These are phyloP conservation scores for Homarus gammarus DNA, from an alignment of 2,888 invertebrate species.

Conservation along the genomic window DNA sequence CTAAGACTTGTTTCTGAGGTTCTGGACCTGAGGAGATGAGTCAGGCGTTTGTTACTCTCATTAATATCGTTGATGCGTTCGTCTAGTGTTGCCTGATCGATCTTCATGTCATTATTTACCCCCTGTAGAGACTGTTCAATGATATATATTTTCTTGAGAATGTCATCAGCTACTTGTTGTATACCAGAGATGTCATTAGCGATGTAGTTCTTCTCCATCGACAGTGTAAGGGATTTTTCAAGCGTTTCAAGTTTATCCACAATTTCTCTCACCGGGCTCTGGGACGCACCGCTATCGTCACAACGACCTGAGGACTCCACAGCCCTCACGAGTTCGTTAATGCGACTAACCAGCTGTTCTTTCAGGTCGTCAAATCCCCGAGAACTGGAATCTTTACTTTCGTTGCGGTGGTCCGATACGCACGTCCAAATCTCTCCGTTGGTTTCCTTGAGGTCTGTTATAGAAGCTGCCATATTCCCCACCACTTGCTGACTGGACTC, in stretches of 20 bases:
- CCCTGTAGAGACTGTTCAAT: constrained; percentile 27
- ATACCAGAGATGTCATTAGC: constrained; percentile 34
- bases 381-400: constrained; percentile 7
- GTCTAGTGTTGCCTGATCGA: constrained; percentile 19
- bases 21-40: constrained; percentile 15
- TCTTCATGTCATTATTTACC: neutral
- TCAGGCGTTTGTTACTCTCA: constrained; percentile 49
- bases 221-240: constrained; percentile 30
- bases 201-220: constrained; percentile 27
- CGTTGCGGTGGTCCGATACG: constrained; percentile 11
- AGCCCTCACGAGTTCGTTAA: constrained; percentile 21
- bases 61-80: constrained; percentile 32
- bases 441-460: constrained; percentile 32
- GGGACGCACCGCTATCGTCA: constrained; percentile 53
- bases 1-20: constrained; percentile 53
- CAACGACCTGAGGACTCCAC: constrained; percentile 12
- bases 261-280: constrained; percentile 24
- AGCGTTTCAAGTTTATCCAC: constrained; percentile 40
- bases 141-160: constrained; percentile 28
- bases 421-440: constrained; percentile 30
- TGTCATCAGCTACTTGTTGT: constrained; percentile 18
- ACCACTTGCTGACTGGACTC: constrained; percentile 24
- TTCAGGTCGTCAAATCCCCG: constrained; percentile 19
- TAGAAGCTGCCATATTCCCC: constrained; percentile 4
- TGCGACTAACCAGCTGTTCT: constrained; percentile 18